Conservation (phyloP, 2,888 invertebrate species). For the Escarpia spicata region DNA sequence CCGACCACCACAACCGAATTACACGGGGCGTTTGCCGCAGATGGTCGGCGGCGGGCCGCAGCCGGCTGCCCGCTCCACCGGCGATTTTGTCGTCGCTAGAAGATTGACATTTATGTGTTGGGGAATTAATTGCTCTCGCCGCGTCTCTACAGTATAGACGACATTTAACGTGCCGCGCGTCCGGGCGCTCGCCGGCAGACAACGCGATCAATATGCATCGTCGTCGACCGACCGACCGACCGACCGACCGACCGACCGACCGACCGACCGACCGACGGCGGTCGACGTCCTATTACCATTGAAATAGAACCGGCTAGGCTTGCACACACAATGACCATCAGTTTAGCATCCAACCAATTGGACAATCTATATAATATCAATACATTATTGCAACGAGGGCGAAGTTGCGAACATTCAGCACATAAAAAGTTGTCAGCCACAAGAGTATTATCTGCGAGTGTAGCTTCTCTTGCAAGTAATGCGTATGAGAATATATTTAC, state of each 20-base stretch:
- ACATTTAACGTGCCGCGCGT: background rate
- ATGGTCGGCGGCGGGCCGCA: background rate
- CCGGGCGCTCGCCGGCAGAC: background rate
- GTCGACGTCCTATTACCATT: background rate
- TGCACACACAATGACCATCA: background rate
- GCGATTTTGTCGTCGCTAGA: background rate
- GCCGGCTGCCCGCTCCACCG: background rate
- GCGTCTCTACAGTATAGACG: background rate
- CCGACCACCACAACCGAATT: background rate
- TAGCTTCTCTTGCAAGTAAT: background rate
- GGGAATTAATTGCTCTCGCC: background rate
- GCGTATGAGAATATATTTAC: background rate
- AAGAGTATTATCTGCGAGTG: background rate
- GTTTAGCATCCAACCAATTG: background rate
- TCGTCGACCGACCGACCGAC: background rate
- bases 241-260: background rate
- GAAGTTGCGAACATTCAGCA: background rate
- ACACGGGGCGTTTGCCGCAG: slow-evolving; percentile 12
- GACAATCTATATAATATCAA: background rate
- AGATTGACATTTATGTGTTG: background rate
- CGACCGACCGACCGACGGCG: background rate
- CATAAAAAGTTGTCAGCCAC: background rate
- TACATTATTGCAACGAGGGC: background rate
- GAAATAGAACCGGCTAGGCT: background rate
- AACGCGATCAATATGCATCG: background rate